A percentile compares a stretch with the other conserved stretches of the same genome.
These are phyloP conservation scores for Dendrolimus kikuchii DNA, from an alignment of 1,140 invertebrate species.

Conservation along the genomic window DNA sequence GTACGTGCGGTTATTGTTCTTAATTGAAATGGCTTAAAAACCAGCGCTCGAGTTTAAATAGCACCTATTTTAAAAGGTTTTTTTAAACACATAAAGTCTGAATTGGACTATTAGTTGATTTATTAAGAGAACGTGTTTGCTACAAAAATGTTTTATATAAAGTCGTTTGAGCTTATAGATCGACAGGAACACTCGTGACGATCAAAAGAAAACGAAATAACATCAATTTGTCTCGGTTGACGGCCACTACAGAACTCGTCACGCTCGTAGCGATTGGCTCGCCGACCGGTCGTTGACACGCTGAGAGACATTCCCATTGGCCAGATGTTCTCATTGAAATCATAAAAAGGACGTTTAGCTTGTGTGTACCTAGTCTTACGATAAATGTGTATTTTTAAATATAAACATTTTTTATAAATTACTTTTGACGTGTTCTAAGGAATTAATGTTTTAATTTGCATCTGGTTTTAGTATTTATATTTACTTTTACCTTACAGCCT, in stretches of 20 bases:
- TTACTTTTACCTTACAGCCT: no score
- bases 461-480: no score
- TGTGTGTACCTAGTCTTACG: no score
- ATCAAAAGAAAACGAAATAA: constrained; percentile 38
- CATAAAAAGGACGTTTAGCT: constrained; percentile 1
- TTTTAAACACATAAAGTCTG: no score
- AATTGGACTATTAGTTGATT: no score
- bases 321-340: constrained; percentile 7
- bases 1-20: no score
- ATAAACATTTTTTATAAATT: not conserved
- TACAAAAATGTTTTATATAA: constrained; percentile 1
- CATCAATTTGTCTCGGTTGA: constrained; percentile 53
- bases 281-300: constrained; percentile 39
- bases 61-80: no score
- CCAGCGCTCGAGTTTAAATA: no score
- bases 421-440: not conserved
- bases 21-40: no score
- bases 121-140: no score
- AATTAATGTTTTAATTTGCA: not conserved
- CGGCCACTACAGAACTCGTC: constrained; percentile 33
- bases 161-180: constrained; percentile 8
- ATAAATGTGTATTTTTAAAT: no score
- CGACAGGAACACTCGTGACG: constrained; percentile 28
- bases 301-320: constrained; percentile 31
- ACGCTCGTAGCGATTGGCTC: constrained; percentile 38